These are phyloP conservation scores for Abscondita cerata DNA, from an alignment of 2,888 invertebrate species.

Conservation along the genomic window DNA sequence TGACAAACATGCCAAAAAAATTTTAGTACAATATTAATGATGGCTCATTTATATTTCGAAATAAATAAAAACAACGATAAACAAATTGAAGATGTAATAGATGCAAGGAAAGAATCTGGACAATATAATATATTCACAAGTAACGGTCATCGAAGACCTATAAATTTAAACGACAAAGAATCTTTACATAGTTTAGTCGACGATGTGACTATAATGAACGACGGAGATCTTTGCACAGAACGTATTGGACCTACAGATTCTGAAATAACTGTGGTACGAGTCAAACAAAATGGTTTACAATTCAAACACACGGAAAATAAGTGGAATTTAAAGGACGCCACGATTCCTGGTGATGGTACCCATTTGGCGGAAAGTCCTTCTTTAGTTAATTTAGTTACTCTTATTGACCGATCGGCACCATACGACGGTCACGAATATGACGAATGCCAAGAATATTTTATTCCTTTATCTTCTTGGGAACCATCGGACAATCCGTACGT, in stretches of 20 bases:
- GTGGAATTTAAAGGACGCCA: slow-evolving; percentile 60
- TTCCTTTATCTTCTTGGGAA: slow-evolving; percentile 67
- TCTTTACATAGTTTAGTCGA: slow-evolving; percentile 13
- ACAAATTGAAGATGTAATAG: slow-evolving; percentile 56
- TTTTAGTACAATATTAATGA: neutral
- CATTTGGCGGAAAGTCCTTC: slow-evolving; percentile 66
- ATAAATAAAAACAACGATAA: slow-evolving; percentile 32
- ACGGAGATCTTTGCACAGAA: slow-evolving; percentile 30
- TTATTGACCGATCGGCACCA: slow-evolving; percentile 55
- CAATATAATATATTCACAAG: slow-evolving; percentile 48
- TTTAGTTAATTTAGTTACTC: slow-evolving; percentile 65
- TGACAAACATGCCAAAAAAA: neutral
- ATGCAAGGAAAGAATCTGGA: slow-evolving; percentile 52
- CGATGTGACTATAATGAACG: slow-evolving; percentile 39
- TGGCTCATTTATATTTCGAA: slow-evolving; percentile 9
- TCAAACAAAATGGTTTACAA: slow-evolving; percentile 57
- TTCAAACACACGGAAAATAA: slow-evolving; percentile 54
- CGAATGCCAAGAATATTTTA: slow-evolving; percentile 58
- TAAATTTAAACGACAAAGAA: slow-evolving; percentile 23
- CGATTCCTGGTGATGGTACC: slow-evolving; percentile 64
- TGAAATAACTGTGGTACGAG: slow-evolving; percentile 65
- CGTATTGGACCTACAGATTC: slow-evolving; percentile 64
- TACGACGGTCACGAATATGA: neutral
- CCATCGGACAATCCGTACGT: slow-evolving; percentile 25
- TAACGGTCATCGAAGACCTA: slow-evolving; percentile 41